These are phyloP conservation scores for Poeciliopsis presidionis DNA, from an alignment of 2,797 vertebrate genomes.

Conservation along the genomic window DNA sequence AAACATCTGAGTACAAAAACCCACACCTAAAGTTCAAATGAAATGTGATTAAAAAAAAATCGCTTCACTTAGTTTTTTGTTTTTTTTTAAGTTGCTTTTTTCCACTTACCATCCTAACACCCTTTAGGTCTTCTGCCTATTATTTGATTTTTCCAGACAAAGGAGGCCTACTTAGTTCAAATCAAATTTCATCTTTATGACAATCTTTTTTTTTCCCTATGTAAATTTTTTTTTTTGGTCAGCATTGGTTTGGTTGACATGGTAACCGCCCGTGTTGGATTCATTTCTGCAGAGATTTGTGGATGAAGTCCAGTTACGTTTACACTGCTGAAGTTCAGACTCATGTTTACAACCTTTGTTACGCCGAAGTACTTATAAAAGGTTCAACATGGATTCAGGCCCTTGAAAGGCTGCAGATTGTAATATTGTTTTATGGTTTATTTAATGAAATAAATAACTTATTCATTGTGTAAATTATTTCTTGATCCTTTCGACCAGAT, in stretches of 20 bases:
- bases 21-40: neutral
- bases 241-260: constrained; percentile 12
- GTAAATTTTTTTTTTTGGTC: constrained; percentile 10
- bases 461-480: constrained; percentile 81
- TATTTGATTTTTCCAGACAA: neutral
- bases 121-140: neutral
- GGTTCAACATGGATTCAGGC: constrained; percentile 70
- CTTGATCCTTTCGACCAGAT: neutral
- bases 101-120: neutral
- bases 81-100: neutral
- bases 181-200: constrained; percentile 3
- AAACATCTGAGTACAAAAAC: neutral
- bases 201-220: constrained; percentile 9
- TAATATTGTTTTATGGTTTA: constrained; percentile 77
- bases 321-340: constrained; percentile 51
- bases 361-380: constrained; percentile 81
- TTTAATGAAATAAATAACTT: constrained; percentile 96
- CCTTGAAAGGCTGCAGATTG: constrained; percentile 79
- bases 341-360: constrained; percentile 63
- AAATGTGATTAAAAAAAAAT: neutral
- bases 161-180: neutral
- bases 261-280: constrained; percentile 3
- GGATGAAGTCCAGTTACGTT: constrained; percentile 48
- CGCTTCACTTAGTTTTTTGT: neutral
- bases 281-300: constrained; percentile 19